A percentile compares a stretch with the other conserved stretches of the same genome.
Evolutionary conservation across 2,113 vertebrate species (phyloP).

Genomic region (Oreochromis aureus): DNA sequence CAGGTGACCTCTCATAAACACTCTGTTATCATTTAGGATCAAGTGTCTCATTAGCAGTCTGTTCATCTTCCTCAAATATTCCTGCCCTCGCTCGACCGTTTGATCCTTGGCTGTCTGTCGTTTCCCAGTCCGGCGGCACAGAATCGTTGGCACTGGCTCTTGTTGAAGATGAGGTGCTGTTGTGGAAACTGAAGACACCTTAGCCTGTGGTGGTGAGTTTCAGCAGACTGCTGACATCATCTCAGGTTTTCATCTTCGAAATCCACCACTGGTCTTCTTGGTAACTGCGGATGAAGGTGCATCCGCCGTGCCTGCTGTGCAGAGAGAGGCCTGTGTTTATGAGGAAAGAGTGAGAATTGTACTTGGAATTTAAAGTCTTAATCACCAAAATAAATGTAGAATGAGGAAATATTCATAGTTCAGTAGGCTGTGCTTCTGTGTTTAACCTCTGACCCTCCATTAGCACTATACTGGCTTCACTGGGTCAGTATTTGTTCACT

Average conservation of each 20-base stretch:
- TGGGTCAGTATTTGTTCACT: neutral
- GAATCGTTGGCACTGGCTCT: neutral
- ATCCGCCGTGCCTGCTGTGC: neutral
- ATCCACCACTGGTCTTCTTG: neutral
- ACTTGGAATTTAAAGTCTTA: neutral
- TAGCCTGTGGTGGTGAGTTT: slow-evolving; percentile 18
- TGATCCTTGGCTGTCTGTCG: slow-evolving; percentile 15
- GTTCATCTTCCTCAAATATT: slow-evolving; percentile 45
- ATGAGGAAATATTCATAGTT: slow-evolving; percentile 23
- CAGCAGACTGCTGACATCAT: slow-evolving; percentile 16
- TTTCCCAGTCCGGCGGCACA: neutral
- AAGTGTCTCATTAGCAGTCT: slow-evolving; percentile 62
- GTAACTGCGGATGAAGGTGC: neutral
- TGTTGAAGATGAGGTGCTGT: neutral
- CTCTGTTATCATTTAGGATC: slow-evolving; percentile 68
- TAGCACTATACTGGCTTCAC: neutral
- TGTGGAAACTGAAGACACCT: slow-evolving; percentile 32
- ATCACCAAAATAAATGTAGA: neutral
- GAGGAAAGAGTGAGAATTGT: neutral
- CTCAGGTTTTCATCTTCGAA: slow-evolving; percentile 46
- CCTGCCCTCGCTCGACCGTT: neutral
- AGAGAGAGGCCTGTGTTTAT: neutral
- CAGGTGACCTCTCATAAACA: slow-evolving; percentile 62
- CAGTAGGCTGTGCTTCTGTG: neutral
- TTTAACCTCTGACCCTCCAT: slow-evolving; percentile 28